phyloP scores from a whole-genome alignment of 2,113 vertebrate genomes.

The Psophia crepitans region DNA sequence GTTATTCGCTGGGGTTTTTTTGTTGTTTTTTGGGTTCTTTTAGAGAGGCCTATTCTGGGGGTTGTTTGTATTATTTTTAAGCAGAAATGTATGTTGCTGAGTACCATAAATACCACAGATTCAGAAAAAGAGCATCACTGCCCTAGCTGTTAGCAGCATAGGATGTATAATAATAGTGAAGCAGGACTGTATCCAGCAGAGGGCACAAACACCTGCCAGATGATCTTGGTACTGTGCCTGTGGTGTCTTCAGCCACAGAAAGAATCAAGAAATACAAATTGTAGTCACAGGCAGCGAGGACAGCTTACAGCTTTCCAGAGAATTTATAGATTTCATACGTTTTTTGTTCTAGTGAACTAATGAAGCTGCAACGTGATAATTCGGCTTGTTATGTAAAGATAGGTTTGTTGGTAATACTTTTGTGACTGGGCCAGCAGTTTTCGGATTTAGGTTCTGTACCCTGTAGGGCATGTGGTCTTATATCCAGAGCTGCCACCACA shows the following conservation, averaged over 20 bases:
- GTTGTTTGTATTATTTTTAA: neutral
- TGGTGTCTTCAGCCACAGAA: neutral
- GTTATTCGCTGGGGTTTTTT: neutral
- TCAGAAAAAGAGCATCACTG: neutral
- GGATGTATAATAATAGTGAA: no score
- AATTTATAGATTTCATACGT: accelerated
- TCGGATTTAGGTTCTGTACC: neutral
- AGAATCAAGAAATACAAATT: no score
- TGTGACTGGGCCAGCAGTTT: neutral
- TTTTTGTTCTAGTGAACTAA: neutral
- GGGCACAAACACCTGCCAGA: neutral
- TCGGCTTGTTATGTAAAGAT: no score
- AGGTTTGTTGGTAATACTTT: neutral
- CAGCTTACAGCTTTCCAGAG: neutral
- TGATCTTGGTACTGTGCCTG: neutral
- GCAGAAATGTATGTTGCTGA: neutral
- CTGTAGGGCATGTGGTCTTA: accelerated
- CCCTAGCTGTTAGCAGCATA: no score
- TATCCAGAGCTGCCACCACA: neutral
- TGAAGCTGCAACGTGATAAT: neutral
- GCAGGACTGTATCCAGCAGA: neutral
- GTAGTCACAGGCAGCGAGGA: no score
- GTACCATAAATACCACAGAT: neutral
- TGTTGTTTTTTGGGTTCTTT: neutral
- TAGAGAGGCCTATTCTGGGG: neutral